phyloP scores from a whole-genome alignment of 1,140 invertebrate species.

The Drosophila sproati region DNA sequence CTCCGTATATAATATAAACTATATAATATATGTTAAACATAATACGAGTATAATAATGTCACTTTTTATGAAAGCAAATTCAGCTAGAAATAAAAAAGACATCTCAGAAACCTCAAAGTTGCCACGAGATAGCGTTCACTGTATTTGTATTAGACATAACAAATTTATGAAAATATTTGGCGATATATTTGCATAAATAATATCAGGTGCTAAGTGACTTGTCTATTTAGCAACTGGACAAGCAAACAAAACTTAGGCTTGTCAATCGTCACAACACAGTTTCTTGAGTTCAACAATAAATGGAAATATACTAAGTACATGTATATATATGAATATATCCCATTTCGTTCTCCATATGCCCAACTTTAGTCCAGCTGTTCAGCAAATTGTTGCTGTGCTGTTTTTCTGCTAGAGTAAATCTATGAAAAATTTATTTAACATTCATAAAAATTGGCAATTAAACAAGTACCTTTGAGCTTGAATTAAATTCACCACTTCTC shows the following conservation, averaged over 20 bases:
- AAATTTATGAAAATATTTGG: neutral
- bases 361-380: no score
- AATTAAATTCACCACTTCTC: neutral
- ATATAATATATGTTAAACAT: no score
- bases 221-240: constrained; percentile 13
- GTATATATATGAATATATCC: no score
- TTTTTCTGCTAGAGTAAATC: constrained; percentile 1
- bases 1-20: no score
- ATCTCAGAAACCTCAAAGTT: neutral
- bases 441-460: constrained; percentile 44
- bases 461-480: constrained; percentile 12
- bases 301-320: neutral
- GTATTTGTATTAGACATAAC: constrained; percentile 7
- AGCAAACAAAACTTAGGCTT: neutral
- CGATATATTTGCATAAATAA: constrained; percentile 16
- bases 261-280: neutral
- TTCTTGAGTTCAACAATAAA: neutral
- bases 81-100: neutral
- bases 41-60: no score
- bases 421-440: constrained; percentile 16
- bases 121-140: neutral
- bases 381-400: no score
- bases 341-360: no score
- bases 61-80: no score
- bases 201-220: constrained; percentile 32